Conservation (phyloP, 2,113 vertebrate genomes). For the Archocentrus centrarchus region DNA sequence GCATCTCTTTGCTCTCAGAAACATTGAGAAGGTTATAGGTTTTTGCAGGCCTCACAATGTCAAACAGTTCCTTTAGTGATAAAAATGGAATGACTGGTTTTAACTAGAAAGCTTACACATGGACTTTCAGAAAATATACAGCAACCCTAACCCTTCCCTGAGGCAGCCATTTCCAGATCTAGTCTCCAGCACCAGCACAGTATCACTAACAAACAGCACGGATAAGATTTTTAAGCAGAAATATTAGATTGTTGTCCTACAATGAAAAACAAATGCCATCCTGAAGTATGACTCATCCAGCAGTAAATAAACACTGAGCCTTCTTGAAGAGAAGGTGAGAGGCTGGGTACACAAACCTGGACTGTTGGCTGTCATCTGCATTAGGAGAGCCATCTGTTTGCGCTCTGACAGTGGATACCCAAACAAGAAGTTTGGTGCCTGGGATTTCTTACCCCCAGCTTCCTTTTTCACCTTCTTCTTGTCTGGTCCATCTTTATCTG, state of each 20-base stretch:
- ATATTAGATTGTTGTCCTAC: neutral
- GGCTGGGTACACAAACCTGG: constrained; percentile 86
- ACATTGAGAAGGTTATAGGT: too few species aligned
- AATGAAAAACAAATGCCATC: neutral
- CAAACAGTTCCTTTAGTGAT: neutral
- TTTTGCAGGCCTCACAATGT: neutral
- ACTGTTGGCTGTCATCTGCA: constrained; percentile 99
- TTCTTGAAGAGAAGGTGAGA: constrained; percentile 27
- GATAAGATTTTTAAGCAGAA: neutral
- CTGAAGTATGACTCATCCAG: constrained; percentile 37
- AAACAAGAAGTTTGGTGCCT: constrained; percentile 94
- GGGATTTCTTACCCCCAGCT: constrained; percentile 91
- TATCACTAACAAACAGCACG: neutral
- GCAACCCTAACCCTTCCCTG: neutral
- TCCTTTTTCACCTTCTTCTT: constrained; percentile 98
- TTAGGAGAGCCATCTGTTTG: constrained; percentile 99
- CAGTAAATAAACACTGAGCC: constrained; percentile 7
- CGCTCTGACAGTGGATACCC: constrained; percentile 97
- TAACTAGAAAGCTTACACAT: neutral
- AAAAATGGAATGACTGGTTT: neutral
- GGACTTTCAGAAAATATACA: neutral
- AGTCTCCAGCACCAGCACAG: neutral
- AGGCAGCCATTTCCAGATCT: neutral
- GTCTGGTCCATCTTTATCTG: constrained; percentile 98
- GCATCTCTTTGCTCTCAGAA: neutral